Evolutionary conservation across 2,113 vertebrate species (phyloP).

Genomic region (Callithrix jacchus): DNA sequence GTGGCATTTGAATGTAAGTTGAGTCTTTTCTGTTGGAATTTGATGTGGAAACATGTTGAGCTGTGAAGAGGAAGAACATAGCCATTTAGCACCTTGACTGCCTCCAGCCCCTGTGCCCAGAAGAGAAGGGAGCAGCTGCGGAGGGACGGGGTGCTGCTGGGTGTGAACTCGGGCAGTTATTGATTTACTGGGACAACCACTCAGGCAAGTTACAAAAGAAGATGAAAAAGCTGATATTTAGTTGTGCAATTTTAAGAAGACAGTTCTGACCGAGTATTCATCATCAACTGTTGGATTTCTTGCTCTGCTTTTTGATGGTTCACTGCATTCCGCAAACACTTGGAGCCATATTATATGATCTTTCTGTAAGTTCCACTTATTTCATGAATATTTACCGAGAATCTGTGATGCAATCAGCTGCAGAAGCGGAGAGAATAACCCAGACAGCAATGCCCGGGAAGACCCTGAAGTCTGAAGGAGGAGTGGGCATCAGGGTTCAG

Average conservation of each 20-base stretch:
- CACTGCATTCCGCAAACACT: fast-evolving
- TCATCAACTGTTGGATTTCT: fast-evolving
- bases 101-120: neutral
- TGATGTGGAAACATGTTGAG: neutral
- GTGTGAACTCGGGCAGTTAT: fast-evolving
- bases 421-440: no score
- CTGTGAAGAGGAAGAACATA: neutral
- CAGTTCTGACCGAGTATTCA: fast-evolving
- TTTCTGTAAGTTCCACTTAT: neutral
- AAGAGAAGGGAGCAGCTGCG: neutral
- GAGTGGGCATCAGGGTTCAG: neutral
- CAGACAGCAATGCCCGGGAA: fast-evolving
- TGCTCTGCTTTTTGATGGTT: no score
- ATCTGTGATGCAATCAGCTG: fast-evolving
- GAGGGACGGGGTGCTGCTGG: fast-evolving
- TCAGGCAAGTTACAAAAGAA: neutral
- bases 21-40: neutral
- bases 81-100: no score
- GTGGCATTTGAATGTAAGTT: neutral
- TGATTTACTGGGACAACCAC: neutral
- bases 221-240: neutral
- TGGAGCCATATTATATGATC: neutral
- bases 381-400: neutral
- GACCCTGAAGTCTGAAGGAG: no score
- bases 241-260: neutral